Conservation (phyloP, 1,140 invertebrate genomes). For the Panagrolaimus sp. region DNA sequence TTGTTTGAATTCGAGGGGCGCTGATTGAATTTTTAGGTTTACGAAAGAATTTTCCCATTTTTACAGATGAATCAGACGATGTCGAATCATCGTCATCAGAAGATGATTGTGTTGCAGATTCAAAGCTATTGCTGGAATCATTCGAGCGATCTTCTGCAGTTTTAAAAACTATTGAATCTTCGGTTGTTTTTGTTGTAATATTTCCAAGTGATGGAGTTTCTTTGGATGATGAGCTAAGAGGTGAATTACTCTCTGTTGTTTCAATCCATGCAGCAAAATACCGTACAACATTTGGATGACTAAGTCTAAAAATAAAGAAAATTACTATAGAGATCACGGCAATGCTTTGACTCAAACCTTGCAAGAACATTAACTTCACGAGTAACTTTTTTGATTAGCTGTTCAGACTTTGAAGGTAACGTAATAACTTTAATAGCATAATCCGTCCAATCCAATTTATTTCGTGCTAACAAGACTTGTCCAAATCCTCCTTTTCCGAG, state of each 20-base stretch:
- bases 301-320: too few relatives aligned
- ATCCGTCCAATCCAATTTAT: conserved; percentile 2
- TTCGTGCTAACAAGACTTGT: not conserved
- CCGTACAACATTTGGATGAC: not conserved
- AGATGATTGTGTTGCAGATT: too few relatives aligned
- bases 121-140: too few relatives aligned
- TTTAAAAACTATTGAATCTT: too few relatives aligned
- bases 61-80: not conserved
- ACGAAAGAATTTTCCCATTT: not conserved
- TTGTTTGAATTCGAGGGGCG: not conserved
- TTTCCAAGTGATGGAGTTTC: too few relatives aligned
- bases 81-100: not conserved
- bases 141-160: too few relatives aligned
- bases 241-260: too few relatives aligned
- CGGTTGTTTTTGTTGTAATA: too few relatives aligned
- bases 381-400: not conserved
- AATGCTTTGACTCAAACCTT: too few relatives aligned
- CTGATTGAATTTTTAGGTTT: too few relatives aligned
- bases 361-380: not conserved
- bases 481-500: conserved; percentile 5
- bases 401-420: not conserved
- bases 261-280: conserved; percentile 5
- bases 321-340: too few relatives aligned
- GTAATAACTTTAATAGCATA: not conserved
- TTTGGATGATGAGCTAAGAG: too few relatives aligned